Evolutionary conservation across 2,797 vertebrate genomes (phyloP).

Genomic region (Pangasius sanitwongsei): DNA sequence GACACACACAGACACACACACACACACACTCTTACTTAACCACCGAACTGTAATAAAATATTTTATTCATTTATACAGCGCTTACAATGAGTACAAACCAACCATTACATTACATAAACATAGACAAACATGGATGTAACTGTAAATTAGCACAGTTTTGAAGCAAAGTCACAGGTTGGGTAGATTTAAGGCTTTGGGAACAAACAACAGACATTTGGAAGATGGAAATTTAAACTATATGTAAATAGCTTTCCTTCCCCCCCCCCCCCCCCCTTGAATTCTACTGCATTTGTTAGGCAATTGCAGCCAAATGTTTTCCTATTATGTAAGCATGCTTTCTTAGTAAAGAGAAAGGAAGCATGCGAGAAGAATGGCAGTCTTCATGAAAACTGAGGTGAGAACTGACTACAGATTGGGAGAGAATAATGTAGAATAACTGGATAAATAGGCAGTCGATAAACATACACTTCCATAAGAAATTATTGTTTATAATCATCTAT

Average conservation of each 20-base stretch:
- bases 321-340: constrained; percentile 55
- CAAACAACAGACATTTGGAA: neutral
- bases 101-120: neutral
- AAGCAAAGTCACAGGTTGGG: neutral
- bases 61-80: neutral
- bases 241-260: neutral
- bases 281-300: constrained; percentile 72
- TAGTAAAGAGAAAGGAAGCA: constrained; percentile 26
- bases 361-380: neutral
- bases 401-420: neutral
- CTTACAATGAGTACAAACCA: neutral
- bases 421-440: neutral
- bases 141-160: neutral
- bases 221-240: neutral
- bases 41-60: neutral
- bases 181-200: neutral
- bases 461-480: neutral
- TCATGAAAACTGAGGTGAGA: neutral
- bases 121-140: neutral
- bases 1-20: neutral
- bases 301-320: constrained; percentile 69
- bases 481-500: neutral
- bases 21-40: neutral
- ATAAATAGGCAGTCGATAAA: no score
- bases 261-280: neutral